These are phyloP conservation scores for Blera fallax DNA, from an alignment of 2,888 invertebrate species.

Conservation along the genomic window DNA sequence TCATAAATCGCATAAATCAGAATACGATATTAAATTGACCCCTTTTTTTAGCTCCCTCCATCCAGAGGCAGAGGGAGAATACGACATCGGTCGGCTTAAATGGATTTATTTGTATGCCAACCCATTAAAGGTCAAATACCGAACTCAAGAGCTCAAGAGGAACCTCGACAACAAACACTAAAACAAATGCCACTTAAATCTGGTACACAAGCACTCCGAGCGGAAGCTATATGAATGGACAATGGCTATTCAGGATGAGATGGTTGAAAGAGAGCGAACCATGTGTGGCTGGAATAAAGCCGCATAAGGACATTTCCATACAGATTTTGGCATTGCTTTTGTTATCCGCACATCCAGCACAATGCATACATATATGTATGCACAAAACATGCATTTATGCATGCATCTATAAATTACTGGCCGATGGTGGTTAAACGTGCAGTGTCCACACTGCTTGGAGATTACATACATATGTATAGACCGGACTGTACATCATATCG, in stretches of 20 bases:
- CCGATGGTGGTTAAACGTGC: slow-evolving; percentile 70
- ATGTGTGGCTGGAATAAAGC: slow-evolving; percentile 50
- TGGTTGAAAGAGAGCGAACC: slow-evolving; percentile 28
- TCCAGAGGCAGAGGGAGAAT: slow-evolving; percentile 20
- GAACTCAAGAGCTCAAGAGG: slow-evolving; percentile 55
- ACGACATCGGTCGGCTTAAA: slow-evolving; percentile 53
- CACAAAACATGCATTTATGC: slow-evolving; percentile 60
- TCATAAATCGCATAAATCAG: slow-evolving; percentile 57
- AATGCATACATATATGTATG: slow-evolving; percentile 22
- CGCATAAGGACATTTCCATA: slow-evolving; percentile 67
- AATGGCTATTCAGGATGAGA: slow-evolving; percentile 53
- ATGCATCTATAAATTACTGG: slow-evolving; percentile 65
- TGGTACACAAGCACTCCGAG: slow-evolving; percentile 56
- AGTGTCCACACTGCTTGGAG: slow-evolving; percentile 59
- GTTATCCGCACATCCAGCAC: slow-evolving; percentile 55
- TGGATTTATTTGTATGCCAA: slow-evolving; percentile 64
- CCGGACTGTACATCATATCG: slow-evolving; percentile 57
- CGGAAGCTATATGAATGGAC: slow-evolving; percentile 58
- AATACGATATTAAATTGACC: slow-evolving; percentile 57
- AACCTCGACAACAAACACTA: slow-evolving; percentile 48
- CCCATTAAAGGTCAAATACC: slow-evolving; percentile 69
- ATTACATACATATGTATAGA: slow-evolving; percentile 42
- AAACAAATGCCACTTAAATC: slow-evolving; percentile 72
- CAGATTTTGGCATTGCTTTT: slow-evolving; percentile 65
- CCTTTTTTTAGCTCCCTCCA: slow-evolving; percentile 39